Evolutionary conservation across 2,113 vertebrate species (phyloP).

Genomic region (Hypocryptadius cinnamomeus): DNA sequence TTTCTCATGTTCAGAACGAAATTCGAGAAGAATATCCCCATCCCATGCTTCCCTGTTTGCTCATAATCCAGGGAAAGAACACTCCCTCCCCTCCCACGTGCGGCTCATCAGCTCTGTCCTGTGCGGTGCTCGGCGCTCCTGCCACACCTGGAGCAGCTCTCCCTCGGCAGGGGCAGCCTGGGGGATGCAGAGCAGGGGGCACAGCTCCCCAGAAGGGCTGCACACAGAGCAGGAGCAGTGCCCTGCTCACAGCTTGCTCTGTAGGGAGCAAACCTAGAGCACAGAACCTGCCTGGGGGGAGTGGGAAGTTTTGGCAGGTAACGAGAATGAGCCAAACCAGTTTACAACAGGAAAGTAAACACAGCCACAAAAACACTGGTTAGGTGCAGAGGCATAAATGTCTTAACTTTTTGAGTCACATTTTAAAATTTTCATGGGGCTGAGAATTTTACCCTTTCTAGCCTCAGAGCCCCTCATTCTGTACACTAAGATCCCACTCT

Average conservation of each 20-base stretch:
- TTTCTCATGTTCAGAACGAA: neutral
- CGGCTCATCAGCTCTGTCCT: neutral
- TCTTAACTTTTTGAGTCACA: neutral
- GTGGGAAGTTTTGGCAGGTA: neutral
- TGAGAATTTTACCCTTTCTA: neutral
- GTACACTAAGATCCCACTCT: neutral
- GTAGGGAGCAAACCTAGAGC: accelerated
- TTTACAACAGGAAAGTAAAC: neutral
- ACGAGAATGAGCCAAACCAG: neutral
- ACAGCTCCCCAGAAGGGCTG: neutral
- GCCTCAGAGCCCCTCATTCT: neutral
- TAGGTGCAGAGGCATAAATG: neutral
- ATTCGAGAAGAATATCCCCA: neutral
- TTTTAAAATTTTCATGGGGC: neutral
- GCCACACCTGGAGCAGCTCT: neutral
- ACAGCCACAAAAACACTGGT: neutral
- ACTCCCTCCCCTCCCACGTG: neutral
- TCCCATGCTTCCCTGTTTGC: neutral
- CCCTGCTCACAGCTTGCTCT: accelerated
- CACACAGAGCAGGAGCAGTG: accelerated
- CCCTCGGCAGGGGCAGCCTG: neutral
- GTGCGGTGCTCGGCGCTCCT: neutral
- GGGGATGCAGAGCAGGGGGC: neutral
- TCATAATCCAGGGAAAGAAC: neutral
- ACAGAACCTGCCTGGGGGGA: neutral